Evolutionary conservation across 2,113 vertebrate genomes (phyloP), one percentile per base, ranked within the genome.

Genomic region (Sitta europaea): DNA sequence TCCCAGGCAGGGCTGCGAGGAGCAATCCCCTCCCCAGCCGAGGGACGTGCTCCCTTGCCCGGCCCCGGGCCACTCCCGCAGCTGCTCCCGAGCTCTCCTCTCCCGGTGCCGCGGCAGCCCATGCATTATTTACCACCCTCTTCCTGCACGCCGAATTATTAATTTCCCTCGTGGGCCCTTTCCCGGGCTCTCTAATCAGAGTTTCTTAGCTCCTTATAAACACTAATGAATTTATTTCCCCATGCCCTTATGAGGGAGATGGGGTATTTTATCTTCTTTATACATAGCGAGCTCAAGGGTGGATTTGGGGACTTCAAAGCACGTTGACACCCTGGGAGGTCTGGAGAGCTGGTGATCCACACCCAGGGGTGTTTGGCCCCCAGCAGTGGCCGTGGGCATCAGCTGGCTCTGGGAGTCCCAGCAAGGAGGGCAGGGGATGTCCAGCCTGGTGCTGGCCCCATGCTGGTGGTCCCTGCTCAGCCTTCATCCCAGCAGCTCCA

Each of bases 191-290:
- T 92, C 84, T 92, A 83, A 92, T 76, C 84, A 93, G 87, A 83
- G 72, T 80, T 86, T 77, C 74, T 87, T 66, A 71, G 74, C 67
- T 82, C 85, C 74, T 93, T 58, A 92, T 47, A 87, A 92, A 93
- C 78, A 75, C 66, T 94, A 92, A 93, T 91, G 77, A 93, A 94
- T 92, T 90, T 90, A 91, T 92, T 93, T 94, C 82, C 51, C 3
- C 4, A 2, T 24, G 45, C 43, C 70, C 70, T 84, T 71, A 48
- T 3, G 65, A 88, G 70, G 62, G 42, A 92, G 51, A 62, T 16
- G 61, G 27, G 53, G 27, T 78, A 38, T 87, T 88, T 3, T 4
- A 87, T 91, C 35, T 72, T 59, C 65, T 74, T 84, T 71, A 71
- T 5, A 19, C 25, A 28, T 33, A 54, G 47, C 0, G 0, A 58